Base-by-base conservation (phyloP, 2,113 vertebrate species). In the Gila orcuttii region DNA sequence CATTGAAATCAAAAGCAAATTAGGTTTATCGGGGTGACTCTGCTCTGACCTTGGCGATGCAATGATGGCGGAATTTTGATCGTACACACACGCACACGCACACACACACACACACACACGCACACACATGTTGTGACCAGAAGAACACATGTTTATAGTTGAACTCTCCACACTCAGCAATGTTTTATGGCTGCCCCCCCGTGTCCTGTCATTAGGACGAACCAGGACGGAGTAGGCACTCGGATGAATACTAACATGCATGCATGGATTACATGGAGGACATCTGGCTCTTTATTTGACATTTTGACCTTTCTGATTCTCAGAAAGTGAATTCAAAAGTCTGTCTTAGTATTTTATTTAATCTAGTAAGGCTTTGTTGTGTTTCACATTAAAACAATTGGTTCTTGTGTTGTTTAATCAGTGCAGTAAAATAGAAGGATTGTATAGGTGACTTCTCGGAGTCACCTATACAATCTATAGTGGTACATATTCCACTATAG, bases 71-170 rank as follows among this genome's bases (percentile, higher is more conserved):
- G 42, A 33, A 25, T 73, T 57, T 4, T 80, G 28, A 71, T 21
- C 21, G 3, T 59, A 75, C 52, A 79, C 42, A 69, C 47, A 55
- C 39, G 19, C 33, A 83, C n/a, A 82, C 42, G 69, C 60, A 64
- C n/a, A 31, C 60, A 83, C 28, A 74, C 50, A 45, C 42, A 45
- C 42, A 59, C 33, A 42, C 47, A 73, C 52, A 66, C 45, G 31
- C 73, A 84, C 64, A 77, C 78, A 76, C 33, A 28, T 45, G 69
- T 55, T 75, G 59, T 79, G 71, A 23, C 76, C 57, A 64, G 66
- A 59, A 23, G 39, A 79, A 74, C 83, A 85, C 83, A 80, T 86
- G 77, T 62, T 81, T 82, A 86, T 81, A 73, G 66, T 55, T 86
- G 57, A 85, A 59, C 68, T 84, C 57, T 84, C 12, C 39, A 57